phyloP scores from a whole-genome alignment of 1,140 invertebrate species.

The Drosophila prosaltans region DNA sequence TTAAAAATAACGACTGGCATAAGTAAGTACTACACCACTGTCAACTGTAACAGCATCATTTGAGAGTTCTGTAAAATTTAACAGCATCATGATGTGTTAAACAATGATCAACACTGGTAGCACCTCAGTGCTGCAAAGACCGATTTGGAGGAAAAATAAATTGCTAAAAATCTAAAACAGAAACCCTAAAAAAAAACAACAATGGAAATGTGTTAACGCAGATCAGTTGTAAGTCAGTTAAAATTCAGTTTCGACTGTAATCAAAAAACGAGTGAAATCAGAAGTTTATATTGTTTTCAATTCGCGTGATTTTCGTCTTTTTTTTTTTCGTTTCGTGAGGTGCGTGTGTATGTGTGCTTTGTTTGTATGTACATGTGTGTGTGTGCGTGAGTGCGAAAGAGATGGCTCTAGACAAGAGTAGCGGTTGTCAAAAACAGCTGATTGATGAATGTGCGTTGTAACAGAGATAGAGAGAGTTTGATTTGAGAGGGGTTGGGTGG shows the following conservation, averaged over 20 bases:
- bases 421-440: conserved; percentile 64
- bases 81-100: conserved; percentile 1
- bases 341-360: conserved; percentile 20
- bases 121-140: conserved; percentile 3
- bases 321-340: conserved; percentile 38
- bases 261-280: neutral
- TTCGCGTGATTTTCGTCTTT: conserved; percentile 48
- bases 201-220: conserved; percentile 56
- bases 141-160: conserved; percentile 22
- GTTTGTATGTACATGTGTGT: conserved; percentile 44
- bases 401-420: conserved; percentile 38
- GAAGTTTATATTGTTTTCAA: conserved; percentile 42
- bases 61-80: neutral
- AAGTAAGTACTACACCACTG: neutral
- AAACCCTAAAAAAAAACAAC: conserved; percentile 28
- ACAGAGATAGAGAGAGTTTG: conserved; percentile 8
- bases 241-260: conserved; percentile 23
- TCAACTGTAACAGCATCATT: too few relatives aligned
- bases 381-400: conserved; percentile 40
- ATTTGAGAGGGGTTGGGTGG: neutral
- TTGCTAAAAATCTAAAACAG: conserved; percentile 43
- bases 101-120: neutral
- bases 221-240: conserved; percentile 40
- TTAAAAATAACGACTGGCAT: neutral
- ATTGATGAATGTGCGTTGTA: conserved; percentile 25